These are phyloP conservation scores for Camelus bactrianus DNA, from an alignment of 2,113 vertebrate genomes.

Conservation along the genomic window DNA sequence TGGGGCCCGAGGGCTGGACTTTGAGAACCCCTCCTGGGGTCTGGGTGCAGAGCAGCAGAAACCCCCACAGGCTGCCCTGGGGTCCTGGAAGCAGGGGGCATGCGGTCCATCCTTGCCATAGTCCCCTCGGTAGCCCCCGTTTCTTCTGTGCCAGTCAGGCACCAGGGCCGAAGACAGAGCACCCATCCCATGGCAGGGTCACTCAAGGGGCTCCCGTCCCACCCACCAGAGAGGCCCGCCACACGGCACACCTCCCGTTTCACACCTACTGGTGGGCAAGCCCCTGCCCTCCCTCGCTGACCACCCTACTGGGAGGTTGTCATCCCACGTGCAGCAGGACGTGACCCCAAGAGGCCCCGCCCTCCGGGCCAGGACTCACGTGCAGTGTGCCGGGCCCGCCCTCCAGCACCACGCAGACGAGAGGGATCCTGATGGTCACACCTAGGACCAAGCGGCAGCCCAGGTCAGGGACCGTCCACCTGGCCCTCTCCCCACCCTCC, in stretches of 20 bases:
- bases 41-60: not conserved
- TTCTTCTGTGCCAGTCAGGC: not conserved
- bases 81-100: not conserved
- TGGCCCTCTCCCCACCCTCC: rapidly evolving
- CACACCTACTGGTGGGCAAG: not conserved
- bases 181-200: rapidly evolving
- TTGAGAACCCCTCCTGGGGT: too few relatives aligned
- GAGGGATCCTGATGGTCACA: constrained; percentile 92
- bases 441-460: constrained; percentile 78
- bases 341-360: rapidly evolving
- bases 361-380: constrained; percentile 86
- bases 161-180: rapidly evolving
- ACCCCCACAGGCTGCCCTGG: rapidly evolving
- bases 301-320: rapidly evolving
- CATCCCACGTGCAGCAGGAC: rapidly evolving
- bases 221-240: not conserved
- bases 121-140: not conserved
- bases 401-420: constrained; percentile 96
- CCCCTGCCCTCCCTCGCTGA: not conserved
- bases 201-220: rapidly evolving
- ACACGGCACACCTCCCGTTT: rapidly evolving
- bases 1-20: not conserved
- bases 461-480: not conserved
- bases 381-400: constrained; percentile 96
- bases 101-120: too few relatives aligned